A percentile compares a stretch with the other conserved stretches of the same genome.
These are phyloP conservation scores for Coptotermes formosanus DNA, from an alignment of 1,140 invertebrate species.

Conservation along the genomic window DNA sequence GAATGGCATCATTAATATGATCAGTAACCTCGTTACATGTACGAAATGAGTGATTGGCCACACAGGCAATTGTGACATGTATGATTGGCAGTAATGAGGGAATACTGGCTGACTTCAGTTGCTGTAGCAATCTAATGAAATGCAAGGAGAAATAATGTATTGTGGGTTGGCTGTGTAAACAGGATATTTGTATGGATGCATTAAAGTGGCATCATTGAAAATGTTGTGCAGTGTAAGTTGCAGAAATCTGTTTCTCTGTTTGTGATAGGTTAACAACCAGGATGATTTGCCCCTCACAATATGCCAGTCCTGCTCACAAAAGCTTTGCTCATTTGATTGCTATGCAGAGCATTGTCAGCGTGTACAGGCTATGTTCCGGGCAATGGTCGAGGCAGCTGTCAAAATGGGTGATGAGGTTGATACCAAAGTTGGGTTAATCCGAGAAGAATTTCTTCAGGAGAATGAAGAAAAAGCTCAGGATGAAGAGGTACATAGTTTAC, in stretches of 20 bases:
- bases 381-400: slow-evolving; percentile 21
- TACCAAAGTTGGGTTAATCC: slow-evolving; percentile 23
- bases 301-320: slow-evolving; percentile 22
- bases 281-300: slow-evolving; percentile 29
- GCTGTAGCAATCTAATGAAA: no score
- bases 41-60: no score
- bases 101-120: no score
- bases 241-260: neutral
- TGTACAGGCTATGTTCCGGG: slow-evolving; percentile 31
- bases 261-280: slow-evolving; percentile 25
- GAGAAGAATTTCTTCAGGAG: slow-evolving; percentile 29
- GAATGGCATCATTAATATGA: no score
- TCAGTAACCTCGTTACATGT: no score
- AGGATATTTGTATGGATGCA: no score
- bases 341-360: slow-evolving; percentile 29
- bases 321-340: slow-evolving; percentile 24
- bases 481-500: neutral
- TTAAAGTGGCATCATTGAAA: no score
- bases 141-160: no score
- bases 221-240: no score
- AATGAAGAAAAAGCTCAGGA: neutral
- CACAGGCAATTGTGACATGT: no score
- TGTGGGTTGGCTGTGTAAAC: no score
- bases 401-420: slow-evolving; percentile 2
- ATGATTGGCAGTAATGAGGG: no score